These are phyloP conservation scores for Drosophila subobscura DNA, from an alignment of 1,140 invertebrate species.

Conservation along the genomic window DNA sequence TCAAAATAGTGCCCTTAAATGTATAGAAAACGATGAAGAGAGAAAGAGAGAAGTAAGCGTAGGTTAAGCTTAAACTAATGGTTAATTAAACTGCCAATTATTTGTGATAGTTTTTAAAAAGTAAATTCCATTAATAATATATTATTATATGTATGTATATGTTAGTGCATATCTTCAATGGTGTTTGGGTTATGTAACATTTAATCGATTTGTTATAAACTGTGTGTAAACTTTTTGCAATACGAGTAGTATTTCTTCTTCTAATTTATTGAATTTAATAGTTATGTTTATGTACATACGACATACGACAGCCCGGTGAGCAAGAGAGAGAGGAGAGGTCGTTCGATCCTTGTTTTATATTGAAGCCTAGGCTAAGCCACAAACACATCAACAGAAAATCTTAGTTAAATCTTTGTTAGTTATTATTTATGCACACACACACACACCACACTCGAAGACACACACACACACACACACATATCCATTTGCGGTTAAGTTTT, in stretches of 20 bases:
- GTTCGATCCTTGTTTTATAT: slow-evolving; percentile 37
- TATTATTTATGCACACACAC: slow-evolving; percentile 77
- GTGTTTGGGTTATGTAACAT: slow-evolving; percentile 76
- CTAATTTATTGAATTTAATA: slow-evolving; percentile 75
- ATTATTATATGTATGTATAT: slow-evolving; percentile 39
- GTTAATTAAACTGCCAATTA: slow-evolving; percentile 80
- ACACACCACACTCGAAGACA: slow-evolving; percentile 22
- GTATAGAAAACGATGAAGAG: too few species aligned
- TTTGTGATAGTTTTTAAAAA: slow-evolving; percentile 76
- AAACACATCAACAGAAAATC: slow-evolving; percentile 32
- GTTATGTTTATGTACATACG: slow-evolving; percentile 40
- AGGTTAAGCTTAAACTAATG: slow-evolving; percentile 45
- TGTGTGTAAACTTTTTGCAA: slow-evolving; percentile 66
- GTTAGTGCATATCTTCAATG: slow-evolving; percentile 54
- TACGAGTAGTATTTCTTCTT: slow-evolving; percentile 58
- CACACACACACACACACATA: slow-evolving; percentile 55
- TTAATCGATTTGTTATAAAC: slow-evolving; percentile 63
- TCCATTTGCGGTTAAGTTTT: slow-evolving; percentile 63
- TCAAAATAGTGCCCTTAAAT: background rate
- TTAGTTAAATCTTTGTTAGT: slow-evolving; percentile 81
- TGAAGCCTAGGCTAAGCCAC: slow-evolving; percentile 51
- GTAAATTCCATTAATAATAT: slow-evolving; percentile 34
- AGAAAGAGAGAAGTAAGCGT: slow-evolving; percentile 11
- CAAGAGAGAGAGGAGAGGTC: slow-evolving; percentile 12
- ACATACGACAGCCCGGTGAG: too few species aligned